phyloP scores from a whole-genome alignment of 1,140 invertebrate genomes.

The Eufriesea mexicana region DNA sequence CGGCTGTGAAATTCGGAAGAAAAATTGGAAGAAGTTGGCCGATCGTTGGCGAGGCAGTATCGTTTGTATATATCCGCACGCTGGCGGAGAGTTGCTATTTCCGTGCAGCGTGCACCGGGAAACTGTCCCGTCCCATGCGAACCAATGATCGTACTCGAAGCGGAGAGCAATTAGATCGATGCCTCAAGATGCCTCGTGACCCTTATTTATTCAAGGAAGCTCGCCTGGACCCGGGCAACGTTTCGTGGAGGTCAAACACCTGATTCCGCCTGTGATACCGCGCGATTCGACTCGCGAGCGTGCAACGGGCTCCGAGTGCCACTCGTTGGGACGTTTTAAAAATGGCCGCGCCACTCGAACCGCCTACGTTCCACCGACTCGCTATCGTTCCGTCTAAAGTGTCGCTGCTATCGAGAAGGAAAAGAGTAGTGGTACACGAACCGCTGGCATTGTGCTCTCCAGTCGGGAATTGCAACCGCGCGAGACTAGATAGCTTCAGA shows the following conservation, averaged over 20 bases:
- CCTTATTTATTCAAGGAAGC: conserved; percentile 26
- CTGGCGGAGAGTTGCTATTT: background rate
- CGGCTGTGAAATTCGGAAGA: background rate
- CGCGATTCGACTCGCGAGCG: background rate
- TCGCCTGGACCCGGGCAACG: background rate
- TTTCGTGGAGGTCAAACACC: conserved; percentile 17
- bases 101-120: background rate
- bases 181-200: background rate
- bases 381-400: conserved; percentile 29
- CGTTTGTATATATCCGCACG: background rate
- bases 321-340: conserved; percentile 6
- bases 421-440: conserved; percentile 23
- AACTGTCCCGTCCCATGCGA: background rate
- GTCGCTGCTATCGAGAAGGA: conserved; percentile 13
- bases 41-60: background rate
- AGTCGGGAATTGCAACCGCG: conserved; percentile 8
- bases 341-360: conserved; percentile 11
- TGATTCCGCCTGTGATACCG: conserved; percentile 11
- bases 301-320: background rate
- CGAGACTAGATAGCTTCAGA: conserved; percentile 18
- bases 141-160: background rate
- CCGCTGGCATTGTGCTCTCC: background rate
- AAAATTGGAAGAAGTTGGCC: background rate
- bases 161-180: conserved; percentile 18
- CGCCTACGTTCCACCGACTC: conserved; percentile 4